phyloP scores from a whole-genome alignment of 2,113 vertebrate species.

The Mohoua ochrocephala region DNA sequence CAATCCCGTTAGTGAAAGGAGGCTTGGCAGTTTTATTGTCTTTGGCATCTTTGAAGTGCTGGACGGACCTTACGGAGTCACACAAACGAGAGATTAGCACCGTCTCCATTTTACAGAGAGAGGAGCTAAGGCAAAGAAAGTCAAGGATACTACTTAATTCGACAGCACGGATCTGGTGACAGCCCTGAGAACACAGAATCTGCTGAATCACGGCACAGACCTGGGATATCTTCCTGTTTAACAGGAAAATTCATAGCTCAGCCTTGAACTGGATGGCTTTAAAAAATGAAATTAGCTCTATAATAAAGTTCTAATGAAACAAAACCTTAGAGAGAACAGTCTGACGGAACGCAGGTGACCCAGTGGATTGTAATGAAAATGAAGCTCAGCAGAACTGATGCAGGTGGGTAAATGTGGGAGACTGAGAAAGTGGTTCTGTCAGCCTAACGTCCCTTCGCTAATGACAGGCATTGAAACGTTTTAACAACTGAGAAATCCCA shows the following conservation, averaged over 20 bases:
- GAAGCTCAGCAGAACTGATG: background rate
- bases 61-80: background rate
- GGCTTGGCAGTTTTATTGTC: slow-evolving; percentile 31
- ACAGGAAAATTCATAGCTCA: background rate
- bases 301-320: slow-evolving; percentile 11
- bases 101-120: background rate
- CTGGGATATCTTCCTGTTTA: background rate
- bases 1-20: background rate
- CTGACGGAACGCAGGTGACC: background rate
- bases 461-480: background rate
- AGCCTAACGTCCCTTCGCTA: background rate
- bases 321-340: background rate
- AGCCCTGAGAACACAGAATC: slow-evolving; percentile 16
- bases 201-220: slow-evolving; percentile 43
- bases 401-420: background rate
- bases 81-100: slow-evolving; percentile 12
- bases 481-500: slow-evolving; percentile 14
- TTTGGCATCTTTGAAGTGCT: background rate
- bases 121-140: background rate
- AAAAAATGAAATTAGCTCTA: background rate
- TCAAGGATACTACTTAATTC: slow-evolving; percentile 29
- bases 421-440: background rate
- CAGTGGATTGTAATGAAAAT: slow-evolving; percentile 7
- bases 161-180: background rate
- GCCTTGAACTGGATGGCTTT: background rate